A percentile compares a stretch with the other conserved stretches of the same genome.
These are phyloP conservation scores for human (Homo sapiens) DNA, from an alignment of 2,113 vertebrate species.

Conservation along the genomic window GRCh38 chr1:38072501-38073000, in stretches of 20 bases:
- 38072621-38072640: not conserved
- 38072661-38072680: not conserved
- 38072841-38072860: not conserved
- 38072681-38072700: not conserved
- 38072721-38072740: not conserved
- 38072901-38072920: not conserved
- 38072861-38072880: not conserved
- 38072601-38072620: not conserved
- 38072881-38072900: not conserved
- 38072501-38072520: rapidly evolving
- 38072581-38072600: not conserved
- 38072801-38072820: not conserved
- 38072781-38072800: not conserved
- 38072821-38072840: not conserved
- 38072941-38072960: not conserved
- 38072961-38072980: not conserved
- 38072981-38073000: not conserved
- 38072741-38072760: not conserved
- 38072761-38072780: not conserved
- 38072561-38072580: not conserved
- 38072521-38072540: not conserved
- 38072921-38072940: not conserved
- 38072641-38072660: not conserved
- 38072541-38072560: not conserved
- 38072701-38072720: not conserved